Evolutionary conservation across 2,113 vertebrate species (phyloP).

Genomic region (Mobula hypostoma): DNA sequence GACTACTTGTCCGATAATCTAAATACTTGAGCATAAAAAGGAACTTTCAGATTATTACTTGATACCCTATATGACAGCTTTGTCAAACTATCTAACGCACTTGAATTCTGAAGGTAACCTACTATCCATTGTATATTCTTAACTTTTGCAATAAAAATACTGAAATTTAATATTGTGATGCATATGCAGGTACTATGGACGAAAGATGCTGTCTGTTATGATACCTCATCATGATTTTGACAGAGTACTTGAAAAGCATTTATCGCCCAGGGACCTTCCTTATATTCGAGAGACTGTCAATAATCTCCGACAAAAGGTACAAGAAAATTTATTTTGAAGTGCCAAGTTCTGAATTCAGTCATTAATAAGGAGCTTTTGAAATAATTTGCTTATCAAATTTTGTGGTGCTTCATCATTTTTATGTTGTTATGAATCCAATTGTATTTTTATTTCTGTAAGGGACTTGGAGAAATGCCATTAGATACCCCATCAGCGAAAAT

Average conservation of each 20-base stretch:
- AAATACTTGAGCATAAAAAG: too few species aligned
- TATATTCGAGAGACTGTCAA: conserved; percentile 71
- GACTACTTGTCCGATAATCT: not conserved
- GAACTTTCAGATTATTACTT: not conserved
- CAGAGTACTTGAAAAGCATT: conserved; percentile 74
- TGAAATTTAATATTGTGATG: not conserved
- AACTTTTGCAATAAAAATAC: not conserved
- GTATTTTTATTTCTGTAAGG: conserved; percentile 55
- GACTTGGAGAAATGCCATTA: conserved; percentile 75
- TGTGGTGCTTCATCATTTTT: not conserved
- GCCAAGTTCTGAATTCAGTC: not conserved
- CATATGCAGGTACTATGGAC: conserved; percentile 71
- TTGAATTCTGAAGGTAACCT: not conserved
- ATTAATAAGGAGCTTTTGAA: not conserved
- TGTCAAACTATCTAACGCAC: not conserved
- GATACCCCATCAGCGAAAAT: conserved; percentile 78
- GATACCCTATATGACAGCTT: not conserved
- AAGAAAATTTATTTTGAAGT: conserved; percentile 30
- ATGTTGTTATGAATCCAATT: not conserved
- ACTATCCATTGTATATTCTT: not conserved
- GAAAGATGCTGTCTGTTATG: conserved; percentile 79
- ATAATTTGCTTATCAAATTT: not conserved
- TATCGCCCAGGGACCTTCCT: conserved; percentile 74
- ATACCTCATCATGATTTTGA: conserved; percentile 80
- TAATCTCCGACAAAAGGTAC: conserved; percentile 77